Percentiles rank a stretch among this genome's conserved stretches.
These are phyloP conservation scores for Grammomys dolichurus DNA, from an alignment of 2,113 vertebrate species.

Conservation along the genomic window DNA sequence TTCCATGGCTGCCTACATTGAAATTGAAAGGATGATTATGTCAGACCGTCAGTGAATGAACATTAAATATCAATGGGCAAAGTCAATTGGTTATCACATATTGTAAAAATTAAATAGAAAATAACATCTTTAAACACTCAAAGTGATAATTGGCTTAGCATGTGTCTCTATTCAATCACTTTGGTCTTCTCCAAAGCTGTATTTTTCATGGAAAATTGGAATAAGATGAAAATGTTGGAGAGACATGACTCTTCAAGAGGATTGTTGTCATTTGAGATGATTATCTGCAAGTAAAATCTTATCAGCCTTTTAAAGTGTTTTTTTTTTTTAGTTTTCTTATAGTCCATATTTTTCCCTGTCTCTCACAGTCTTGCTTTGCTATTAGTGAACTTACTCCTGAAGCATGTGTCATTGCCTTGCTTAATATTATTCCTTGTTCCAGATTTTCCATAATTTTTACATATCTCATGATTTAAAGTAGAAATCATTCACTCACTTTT, in stretches of 20 bases:
- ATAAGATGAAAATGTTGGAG: background rate
- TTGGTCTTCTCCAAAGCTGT: background rate
- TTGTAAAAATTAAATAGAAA: slow-evolving; percentile 16
- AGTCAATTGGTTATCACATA: background rate
- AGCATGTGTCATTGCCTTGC: background rate
- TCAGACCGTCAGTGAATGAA: background rate
- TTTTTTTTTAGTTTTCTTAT: background rate
- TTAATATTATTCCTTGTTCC: background rate
- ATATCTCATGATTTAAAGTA: background rate
- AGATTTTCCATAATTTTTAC: slow-evolving; percentile 8
- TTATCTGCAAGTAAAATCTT: background rate
- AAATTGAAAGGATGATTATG: slow-evolving; percentile 37
- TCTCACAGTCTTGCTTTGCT: background rate
- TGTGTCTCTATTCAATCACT: background rate
- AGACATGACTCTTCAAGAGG: background rate
- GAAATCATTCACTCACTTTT: slow-evolving; percentile 25
- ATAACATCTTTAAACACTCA: slow-evolving; percentile 7
- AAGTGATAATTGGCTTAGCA: background rate
- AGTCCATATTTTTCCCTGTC: background rate
- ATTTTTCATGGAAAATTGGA: background rate
- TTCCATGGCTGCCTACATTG: background rate
- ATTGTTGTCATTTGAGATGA: background rate
- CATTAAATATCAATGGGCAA: background rate
- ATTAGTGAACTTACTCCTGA: background rate
- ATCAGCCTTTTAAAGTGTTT: background rate